Percentiles rank a stretch among this genome's conserved stretches.
These are phyloP conservation scores for Cosmopolites sordidus DNA, from an alignment of 2,888 invertebrate species.

Conservation along the genomic window DNA sequence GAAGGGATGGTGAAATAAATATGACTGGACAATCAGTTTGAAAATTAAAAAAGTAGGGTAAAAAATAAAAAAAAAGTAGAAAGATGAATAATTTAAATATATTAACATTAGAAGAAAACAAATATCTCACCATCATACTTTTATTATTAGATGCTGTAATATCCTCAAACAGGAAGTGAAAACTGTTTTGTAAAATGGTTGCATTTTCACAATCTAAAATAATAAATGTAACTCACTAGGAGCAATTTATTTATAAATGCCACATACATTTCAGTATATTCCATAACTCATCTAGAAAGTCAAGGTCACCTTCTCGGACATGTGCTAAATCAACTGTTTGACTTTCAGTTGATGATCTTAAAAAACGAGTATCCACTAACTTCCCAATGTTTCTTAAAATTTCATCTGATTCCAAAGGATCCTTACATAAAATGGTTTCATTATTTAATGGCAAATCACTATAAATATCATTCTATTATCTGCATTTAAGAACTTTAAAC, in stretches of 20 bases:
- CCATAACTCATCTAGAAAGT: conserved; percentile 32
- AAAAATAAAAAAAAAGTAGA: not conserved
- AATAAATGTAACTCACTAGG: conserved; percentile 8
- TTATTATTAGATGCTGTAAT: not conserved
- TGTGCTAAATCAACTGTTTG: conserved; percentile 23
- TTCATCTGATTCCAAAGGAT: conserved; percentile 14
- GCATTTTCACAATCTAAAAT: conserved; percentile 32
- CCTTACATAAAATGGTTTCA: conserved; percentile 16
- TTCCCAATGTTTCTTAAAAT: conserved; percentile 18
- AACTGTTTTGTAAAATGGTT: conserved; percentile 27
- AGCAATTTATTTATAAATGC: too few relatives aligned
- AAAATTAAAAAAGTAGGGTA: too few relatives aligned
- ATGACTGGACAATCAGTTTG: too few relatives aligned
- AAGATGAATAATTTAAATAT: not conserved
- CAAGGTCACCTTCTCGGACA: conserved; percentile 27
- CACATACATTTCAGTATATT: conserved; percentile 27
- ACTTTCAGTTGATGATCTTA: conserved; percentile 6
- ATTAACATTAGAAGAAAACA: too few relatives aligned
- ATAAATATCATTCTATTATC: not conserved
- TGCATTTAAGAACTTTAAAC: not conserved
- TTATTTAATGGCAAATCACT: conserved; percentile 4
- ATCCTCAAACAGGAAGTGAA: conserved; percentile 33
- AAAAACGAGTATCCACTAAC: conserved; percentile 4
- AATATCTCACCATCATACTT: not conserved
- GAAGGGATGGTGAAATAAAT: too few relatives aligned